Base-by-base conservation (phyloP, 1,140 invertebrate genomes). In the Drosophila rufa region DNA sequence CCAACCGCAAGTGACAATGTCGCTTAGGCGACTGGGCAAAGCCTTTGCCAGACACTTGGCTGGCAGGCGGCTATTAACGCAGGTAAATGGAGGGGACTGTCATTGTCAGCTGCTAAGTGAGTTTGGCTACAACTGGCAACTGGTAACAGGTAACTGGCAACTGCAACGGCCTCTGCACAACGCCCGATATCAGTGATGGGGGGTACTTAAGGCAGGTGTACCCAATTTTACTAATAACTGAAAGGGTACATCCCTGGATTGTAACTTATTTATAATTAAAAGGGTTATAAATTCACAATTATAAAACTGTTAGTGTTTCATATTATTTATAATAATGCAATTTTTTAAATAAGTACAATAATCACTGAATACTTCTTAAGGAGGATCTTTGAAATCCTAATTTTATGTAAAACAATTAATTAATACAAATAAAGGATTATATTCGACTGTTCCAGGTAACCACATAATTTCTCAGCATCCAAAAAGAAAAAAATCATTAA, bases 1-100 rank as follows among this genome's bases (percentile, higher is more conserved):
- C 62, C 79, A 80, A 91, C 87, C 87, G 77, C 87, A 91, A 91
- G 66, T 87, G 82, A 91, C 87, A 87, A 90, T 75, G 89, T 87
- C 76, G 80, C 74, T 79, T 77, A 60, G 87, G 84, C 83, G 75
- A 91, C 78, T 82, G 84, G 58, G 58, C 61, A 69, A 61, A 59
- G 71, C 71, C 58, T 66, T 64, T 66, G 40, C 57, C 67, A 74
- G 74, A 69, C 68, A 74, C 48, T 70, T 80, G 70, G 62, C 62
- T 80, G 70, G 53, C 62, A 70, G 66, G 53, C 74, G 67, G 67
- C 79, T 82, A 79, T 80, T 80, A 86, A 86, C 82, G 57, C 74
- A 66, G 53, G 60, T 46, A 42, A 66, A 47, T 25, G 47, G 42
- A 27, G 57, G 69, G 56, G 64, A 61, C 66, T 85, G 85, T 84